Conservation (phyloP, 2,888 invertebrate genomes). For the Charanyca ferruginea region DNA sequence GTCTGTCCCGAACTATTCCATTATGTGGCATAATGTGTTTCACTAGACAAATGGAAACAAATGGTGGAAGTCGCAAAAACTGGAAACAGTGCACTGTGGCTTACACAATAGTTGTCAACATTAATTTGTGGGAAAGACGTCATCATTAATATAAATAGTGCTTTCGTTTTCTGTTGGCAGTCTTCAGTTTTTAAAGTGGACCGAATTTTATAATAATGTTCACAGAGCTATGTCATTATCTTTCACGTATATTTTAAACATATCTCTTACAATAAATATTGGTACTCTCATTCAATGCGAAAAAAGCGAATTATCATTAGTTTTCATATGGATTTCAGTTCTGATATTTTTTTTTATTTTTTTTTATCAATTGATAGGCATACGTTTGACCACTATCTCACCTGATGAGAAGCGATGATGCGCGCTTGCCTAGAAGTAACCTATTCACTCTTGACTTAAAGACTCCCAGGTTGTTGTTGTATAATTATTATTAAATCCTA, state of each 20-base stretch:
- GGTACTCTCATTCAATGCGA: background rate
- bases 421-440: no score
- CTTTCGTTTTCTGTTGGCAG: background rate
- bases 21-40: conserved; percentile 42
- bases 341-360: no score
- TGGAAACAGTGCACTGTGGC: conserved; percentile 27
- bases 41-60: conserved; percentile 45
- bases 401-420: no score
- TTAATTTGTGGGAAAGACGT: conserved; percentile 16
- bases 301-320: background rate
- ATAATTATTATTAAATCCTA: no score
- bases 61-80: conserved; percentile 42
- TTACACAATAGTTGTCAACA: conserved; percentile 30
- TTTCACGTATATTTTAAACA: no score
- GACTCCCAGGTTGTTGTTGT: no score
- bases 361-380: no score
- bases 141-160: conserved; percentile 42
- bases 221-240: no score
- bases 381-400: no score
- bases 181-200: background rate
- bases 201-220: background rate
- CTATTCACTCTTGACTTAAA: no score
- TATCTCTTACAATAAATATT: background rate
- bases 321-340: background rate
- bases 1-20: conserved; percentile 34